These are phyloP conservation scores for Psilanteris sp. DNA, from an alignment of 1,140 invertebrate species.

Conservation along the genomic window DNA sequence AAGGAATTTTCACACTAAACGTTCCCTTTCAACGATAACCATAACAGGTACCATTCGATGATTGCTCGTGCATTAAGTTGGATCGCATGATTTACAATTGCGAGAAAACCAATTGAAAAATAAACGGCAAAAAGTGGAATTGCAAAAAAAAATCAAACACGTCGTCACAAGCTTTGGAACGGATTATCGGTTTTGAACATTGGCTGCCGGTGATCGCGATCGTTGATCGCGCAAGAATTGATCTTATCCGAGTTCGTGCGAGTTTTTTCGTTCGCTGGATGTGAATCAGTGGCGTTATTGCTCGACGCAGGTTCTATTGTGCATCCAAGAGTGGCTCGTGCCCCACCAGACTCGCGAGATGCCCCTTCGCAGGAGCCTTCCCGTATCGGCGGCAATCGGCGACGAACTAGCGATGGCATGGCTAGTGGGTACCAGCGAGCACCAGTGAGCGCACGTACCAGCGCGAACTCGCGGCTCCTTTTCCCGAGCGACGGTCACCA, in stretches of 20 bases:
- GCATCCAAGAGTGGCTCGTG: constrained; percentile 9
- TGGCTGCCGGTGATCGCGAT: too few relatives aligned
- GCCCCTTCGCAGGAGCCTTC: constrained; percentile 50
- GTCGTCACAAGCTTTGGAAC: too few relatives aligned
- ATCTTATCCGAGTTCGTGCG: too few relatives aligned
- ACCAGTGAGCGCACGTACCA: constrained; percentile 54
- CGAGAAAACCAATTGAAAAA: too few relatives aligned
- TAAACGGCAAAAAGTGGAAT: too few relatives aligned
- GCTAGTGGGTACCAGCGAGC: constrained; percentile 53
- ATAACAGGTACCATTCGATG: constrained; percentile 12
- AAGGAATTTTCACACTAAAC: background rate
- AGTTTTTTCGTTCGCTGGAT: too few relatives aligned
- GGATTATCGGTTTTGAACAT: too few relatives aligned
- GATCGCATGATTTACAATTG: constrained; percentile 11
- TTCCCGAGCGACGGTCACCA: constrained; percentile 8
- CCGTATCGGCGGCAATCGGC: constrained; percentile 57
- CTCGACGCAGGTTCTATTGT: background rate
- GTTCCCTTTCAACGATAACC: constrained; percentile 8
- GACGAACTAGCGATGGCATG: constrained; percentile 50
- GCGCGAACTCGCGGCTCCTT: constrained; percentile 15
- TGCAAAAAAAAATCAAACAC: too few relatives aligned
- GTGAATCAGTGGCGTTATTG: constrained; percentile 33
- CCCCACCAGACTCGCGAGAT: constrained; percentile 48
- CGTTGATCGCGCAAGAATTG: too few relatives aligned
- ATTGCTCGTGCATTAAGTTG: background rate